These are phyloP conservation scores for Menidia menidia DNA, from an alignment of 2,797 vertebrate genomes.

Conservation along the genomic window DNA sequence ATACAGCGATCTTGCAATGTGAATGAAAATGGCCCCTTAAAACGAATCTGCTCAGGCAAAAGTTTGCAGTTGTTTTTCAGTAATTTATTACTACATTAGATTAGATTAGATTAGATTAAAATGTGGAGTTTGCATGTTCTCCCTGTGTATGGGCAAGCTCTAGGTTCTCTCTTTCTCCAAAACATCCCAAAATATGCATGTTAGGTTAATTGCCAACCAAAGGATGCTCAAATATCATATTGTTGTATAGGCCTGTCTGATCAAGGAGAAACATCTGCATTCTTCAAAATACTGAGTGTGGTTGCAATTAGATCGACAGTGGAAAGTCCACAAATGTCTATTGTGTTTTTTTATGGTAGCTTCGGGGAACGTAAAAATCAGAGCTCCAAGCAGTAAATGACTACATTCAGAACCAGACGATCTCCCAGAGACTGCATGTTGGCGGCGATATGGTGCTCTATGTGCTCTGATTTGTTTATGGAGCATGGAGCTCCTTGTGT, in stretches of 20 bases:
- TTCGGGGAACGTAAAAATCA: constrained; percentile 26
- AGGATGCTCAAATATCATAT: too few relatives aligned
- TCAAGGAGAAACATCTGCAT: constrained; percentile 7
- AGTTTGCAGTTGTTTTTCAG: background rate
- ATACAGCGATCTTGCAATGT: background rate
- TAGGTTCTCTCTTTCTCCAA: too few relatives aligned
- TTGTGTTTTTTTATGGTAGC: constrained; percentile 36
- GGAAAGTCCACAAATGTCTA: constrained; percentile 12
- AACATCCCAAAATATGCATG: too few relatives aligned
- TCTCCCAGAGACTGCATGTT: constrained; percentile 27
- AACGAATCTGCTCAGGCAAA: background rate
- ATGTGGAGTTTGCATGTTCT: too few relatives aligned
- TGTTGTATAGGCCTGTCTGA: constrained; percentile 3
- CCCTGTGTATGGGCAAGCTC: too few relatives aligned
- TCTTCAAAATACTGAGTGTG: constrained; percentile 2
- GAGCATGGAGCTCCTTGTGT: constrained; percentile 13
- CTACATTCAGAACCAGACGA: constrained; percentile 11
- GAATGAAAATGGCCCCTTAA: background rate
- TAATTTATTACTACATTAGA: background rate
- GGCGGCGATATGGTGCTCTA: constrained; percentile 6
- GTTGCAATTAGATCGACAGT: background rate
- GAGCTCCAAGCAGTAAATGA: background rate
- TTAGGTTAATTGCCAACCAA: too few relatives aligned
- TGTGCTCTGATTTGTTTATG: constrained; percentile 25
- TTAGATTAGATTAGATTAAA: too few relatives aligned